These are phyloP conservation scores for Melolontha melolontha DNA, from an alignment of 2,888 invertebrate species.

Conservation along the genomic window DNA sequence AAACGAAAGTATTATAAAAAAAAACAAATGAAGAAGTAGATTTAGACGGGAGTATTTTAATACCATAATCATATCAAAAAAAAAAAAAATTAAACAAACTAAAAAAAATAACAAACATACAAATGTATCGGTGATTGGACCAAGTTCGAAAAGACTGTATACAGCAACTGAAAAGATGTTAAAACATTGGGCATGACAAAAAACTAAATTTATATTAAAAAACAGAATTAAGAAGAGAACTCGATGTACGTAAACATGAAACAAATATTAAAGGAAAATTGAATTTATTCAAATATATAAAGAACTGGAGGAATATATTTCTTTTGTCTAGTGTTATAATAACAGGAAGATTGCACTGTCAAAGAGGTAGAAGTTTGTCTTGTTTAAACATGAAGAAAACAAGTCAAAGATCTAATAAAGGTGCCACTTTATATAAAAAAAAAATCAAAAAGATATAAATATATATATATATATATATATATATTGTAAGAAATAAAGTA, in stretches of 20 bases:
- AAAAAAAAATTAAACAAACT: constrained; percentile 30
- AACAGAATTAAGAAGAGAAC: too few relatives aligned
- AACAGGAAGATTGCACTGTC: too few relatives aligned
- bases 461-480: constrained; percentile 8
- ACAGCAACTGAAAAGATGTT: constrained; percentile 31
- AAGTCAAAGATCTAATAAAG: constrained; percentile 6
- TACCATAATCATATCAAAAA: constrained; percentile 51
- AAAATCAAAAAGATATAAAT: neutral
- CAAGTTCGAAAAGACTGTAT: constrained; percentile 50
- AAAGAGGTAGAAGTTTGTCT: neutral
- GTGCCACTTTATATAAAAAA: constrained; percentile 24
- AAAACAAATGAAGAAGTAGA: constrained; percentile 41
- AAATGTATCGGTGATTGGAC: constrained; percentile 49
- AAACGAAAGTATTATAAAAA: constrained; percentile 7
- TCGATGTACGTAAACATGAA: neutral
- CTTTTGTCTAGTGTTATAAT: too few relatives aligned
- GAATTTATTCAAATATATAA: neutral
- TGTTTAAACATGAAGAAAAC: neutral
- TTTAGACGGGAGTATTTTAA: constrained; percentile 49
- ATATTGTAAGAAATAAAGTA: too few relatives aligned
- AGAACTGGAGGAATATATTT: too few relatives aligned
- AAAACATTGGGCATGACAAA: constrained; percentile 24
- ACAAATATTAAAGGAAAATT: constrained; percentile 23
- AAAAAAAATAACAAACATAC: constrained; percentile 35
- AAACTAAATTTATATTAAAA: neutral